phyloP scores from a whole-genome alignment of 2,113 vertebrate species.

The Epinephelus fuscoguttatus region DNA sequence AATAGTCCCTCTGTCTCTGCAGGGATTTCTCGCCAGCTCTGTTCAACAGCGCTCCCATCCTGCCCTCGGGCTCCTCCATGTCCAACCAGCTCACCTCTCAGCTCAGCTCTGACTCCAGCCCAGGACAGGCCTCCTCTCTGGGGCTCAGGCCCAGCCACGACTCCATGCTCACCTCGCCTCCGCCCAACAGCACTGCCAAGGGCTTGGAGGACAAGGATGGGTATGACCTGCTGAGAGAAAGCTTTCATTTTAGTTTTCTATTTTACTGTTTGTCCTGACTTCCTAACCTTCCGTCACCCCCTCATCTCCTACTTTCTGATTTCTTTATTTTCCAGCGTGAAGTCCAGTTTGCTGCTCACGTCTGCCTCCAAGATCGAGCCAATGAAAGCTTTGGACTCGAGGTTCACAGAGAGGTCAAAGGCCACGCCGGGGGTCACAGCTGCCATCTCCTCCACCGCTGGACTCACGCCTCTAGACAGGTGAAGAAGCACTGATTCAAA shows the following conservation, averaged over 20 bases:
- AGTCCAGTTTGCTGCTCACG: constrained; percentile 87
- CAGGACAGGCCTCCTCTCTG: constrained; percentile 86
- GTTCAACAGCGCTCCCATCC: constrained; percentile 97
- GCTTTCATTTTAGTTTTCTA: too few relatives aligned
- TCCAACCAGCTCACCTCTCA: constrained; percentile 92
- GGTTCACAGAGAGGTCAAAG: constrained; percentile 98
- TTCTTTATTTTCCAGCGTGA: constrained; percentile 72
- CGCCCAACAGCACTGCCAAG: constrained; percentile 76
- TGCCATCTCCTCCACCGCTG: constrained; percentile 84
- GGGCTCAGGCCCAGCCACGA: constrained; percentile 88
- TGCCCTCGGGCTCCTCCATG: constrained; percentile 91
- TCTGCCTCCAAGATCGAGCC: constrained; percentile 95
- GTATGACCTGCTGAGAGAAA: constrained; percentile 69
- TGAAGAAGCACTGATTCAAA: constrained; percentile 48
- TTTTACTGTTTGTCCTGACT: too few relatives aligned
- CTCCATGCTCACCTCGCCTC: constrained; percentile 80
- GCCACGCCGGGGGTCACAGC: constrained; percentile 90
- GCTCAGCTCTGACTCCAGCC: constrained; percentile 91
- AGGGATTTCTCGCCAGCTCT: constrained; percentile 99
- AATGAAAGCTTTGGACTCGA: constrained; percentile 97
- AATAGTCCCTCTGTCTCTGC: constrained; percentile 13
- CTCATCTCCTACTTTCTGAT: not conserved
- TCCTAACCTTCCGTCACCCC: not conserved
- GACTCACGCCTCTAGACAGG: constrained; percentile 90
- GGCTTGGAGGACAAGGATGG: constrained; percentile 90